Base-by-base conservation (phyloP, 2,888 invertebrate species). In the Tetanocera ferruginea region DNA sequence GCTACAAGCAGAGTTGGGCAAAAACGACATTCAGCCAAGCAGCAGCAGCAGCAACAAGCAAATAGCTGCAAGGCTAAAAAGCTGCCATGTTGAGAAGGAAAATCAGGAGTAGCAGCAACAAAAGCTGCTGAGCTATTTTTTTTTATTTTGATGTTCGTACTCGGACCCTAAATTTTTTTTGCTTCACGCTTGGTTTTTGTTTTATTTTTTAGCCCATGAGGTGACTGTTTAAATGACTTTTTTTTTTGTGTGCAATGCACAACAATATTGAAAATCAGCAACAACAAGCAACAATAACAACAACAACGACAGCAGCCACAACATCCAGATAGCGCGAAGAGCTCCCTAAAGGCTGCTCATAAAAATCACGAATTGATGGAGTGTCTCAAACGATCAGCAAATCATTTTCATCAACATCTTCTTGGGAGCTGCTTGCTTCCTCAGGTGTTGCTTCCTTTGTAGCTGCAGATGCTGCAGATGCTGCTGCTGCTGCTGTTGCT, bases 291-390 rank as follows among this genome's bases (percentile, higher is more conserved):
- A 52, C 70, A 57, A 55, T n/a, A 34, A 19, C 19, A 8, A 34
- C 31, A 19, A 66, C 72, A 70, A 72, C 66, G 3, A 2, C 51
- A 69, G 34, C 28, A 31, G 34, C 37, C 8, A 71, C 52, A 60
- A 55, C 31, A 60, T 37, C 37, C 23, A 67, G 14, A 37, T 23
- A 19, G 19, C 70, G 37, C 17, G n/a, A 51, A 23, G n/a, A 34
- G 75, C 43, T 66, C 55, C 67, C 52, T 25, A 43, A 57, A 62
- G 52, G 76, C 43, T 82, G 87, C 86, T 87, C 88, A 84, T 88
- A 88, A 87, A 87, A 87, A 88, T 87, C 88, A 88, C 87, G 87
- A 87, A 88, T 87, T 88, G 87, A 87, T 87, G 88, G 87, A 87
- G 87, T 88, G 88, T 86, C 87, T 85, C 86, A 83, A 84, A 84